A percentile compares a stretch with the other conserved stretches of the same genome.
Evolutionary conservation across 1,140 invertebrate species (phyloP).

Genomic region (Drosophila pseudoobscura): DNA sequence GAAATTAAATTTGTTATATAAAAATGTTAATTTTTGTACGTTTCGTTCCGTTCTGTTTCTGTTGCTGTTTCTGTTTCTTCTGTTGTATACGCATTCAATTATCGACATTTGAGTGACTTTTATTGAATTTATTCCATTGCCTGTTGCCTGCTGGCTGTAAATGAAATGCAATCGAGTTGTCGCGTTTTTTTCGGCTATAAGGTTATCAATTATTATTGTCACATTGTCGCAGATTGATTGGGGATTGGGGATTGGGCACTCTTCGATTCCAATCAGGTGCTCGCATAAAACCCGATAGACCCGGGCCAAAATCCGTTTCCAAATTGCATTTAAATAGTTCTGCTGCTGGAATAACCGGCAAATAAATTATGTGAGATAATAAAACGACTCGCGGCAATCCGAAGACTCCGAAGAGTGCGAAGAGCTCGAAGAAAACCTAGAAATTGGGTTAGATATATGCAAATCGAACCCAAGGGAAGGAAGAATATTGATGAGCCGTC

Average conservation of each 20-base stretch:
- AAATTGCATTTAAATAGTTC: constrained; percentile 60
- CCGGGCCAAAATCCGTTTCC: constrained; percentile 54
- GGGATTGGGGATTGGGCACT: neutral
- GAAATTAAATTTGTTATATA: constrained; percentile 71
- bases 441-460: constrained; percentile 26
- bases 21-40: constrained; percentile 60
- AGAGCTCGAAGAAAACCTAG: neutral
- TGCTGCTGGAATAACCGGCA: constrained; percentile 49
- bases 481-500: constrained; percentile 17
- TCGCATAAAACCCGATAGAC: constrained; percentile 8
- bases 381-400: neutral
- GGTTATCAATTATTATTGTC: constrained; percentile 56
- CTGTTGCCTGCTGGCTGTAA: constrained; percentile 2
- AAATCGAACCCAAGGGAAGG: constrained; percentile 21
- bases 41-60: constrained; percentile 6
- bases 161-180: constrained; percentile 16
- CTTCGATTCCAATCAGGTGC: constrained; percentile 36
- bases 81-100: constrained; percentile 56
- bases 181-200: constrained; percentile 11
- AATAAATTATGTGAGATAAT: constrained; percentile 38
- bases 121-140: constrained; percentile 65
- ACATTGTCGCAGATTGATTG: constrained; percentile 41
- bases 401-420: neutral
- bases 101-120: constrained; percentile 71
- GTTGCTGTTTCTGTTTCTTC: constrained; percentile 13